Conservation (phyloP, 2,888 invertebrate genomes). For the Spodoptera exigua region DNA sequence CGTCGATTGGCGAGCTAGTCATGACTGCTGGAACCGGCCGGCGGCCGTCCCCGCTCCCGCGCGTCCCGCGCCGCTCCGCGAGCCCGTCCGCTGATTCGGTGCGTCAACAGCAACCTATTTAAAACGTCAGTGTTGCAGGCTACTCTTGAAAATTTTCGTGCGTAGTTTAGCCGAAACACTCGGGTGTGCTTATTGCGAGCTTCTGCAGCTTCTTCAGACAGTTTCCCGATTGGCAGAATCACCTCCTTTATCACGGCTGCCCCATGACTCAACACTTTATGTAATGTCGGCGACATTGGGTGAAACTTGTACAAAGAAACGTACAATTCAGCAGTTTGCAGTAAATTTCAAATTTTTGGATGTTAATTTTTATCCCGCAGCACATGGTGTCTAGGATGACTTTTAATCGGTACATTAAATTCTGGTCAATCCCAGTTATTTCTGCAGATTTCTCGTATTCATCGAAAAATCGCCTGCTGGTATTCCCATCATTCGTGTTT, state of each 20-base stretch:
- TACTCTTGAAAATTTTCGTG: slow-evolving; percentile 29
- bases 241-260: slow-evolving; percentile 28
- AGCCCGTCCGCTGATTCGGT: too few species aligned
- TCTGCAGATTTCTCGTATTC: slow-evolving; percentile 44
- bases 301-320: slow-evolving; percentile 32
- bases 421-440: slow-evolving; percentile 59
- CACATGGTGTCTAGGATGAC: slow-evolving; percentile 37
- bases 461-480: slow-evolving; percentile 54
- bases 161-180: slow-evolving; percentile 21
- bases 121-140: slow-evolving; percentile 25
- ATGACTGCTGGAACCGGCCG: too few species aligned
- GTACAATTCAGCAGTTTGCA: slow-evolving; percentile 29
- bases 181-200: slow-evolving; percentile 43
- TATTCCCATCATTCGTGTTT: slow-evolving; percentile 63
- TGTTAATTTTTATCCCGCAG: slow-evolving; percentile 21
- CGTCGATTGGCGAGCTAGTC: too few species aligned
- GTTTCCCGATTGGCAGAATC: slow-evolving; percentile 34
- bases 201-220: slow-evolving; percentile 42
- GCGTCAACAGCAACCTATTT: too few species aligned
- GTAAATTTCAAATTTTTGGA: slow-evolving; percentile 34
- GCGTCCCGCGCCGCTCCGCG: too few species aligned
- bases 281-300: slow-evolving; percentile 31
- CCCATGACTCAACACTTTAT: slow-evolving; percentile 28
- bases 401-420: slow-evolving; percentile 39
- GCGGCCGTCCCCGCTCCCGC: too few species aligned